Evolutionary conservation across 2,888 invertebrate genomes (phyloP), one percentile per base, ranked within the genome.

Genomic region (Nysson spinosus): DNA sequence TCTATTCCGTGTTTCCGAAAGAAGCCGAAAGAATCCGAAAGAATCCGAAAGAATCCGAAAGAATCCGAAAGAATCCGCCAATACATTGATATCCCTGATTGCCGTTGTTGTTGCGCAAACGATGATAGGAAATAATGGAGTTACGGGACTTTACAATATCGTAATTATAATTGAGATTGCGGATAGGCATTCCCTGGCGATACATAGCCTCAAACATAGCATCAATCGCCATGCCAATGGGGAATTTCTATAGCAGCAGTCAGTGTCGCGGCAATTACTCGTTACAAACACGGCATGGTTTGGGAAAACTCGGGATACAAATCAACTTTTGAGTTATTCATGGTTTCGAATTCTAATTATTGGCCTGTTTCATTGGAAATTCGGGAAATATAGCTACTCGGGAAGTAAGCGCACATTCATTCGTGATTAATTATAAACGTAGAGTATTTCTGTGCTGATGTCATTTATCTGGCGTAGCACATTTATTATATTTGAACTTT

Each of bases 291-390:
- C 44, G 16, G 30, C 7, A 7, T 9, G 34, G 11, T 28, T 37
- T 16, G 17, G 24, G 49, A 63, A 65, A 63, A 55, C 51, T 56
- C 44, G 44, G 44, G 20, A 26, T 24, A 46, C 63, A 65, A 65
- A 65, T 65, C 65, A 65, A 63, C 63, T 56, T 55, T 46, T 22
- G 16, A 6, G 40, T 40, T 40, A 65, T 65, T 56, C 50, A 50
- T 46, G 49, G 40, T n/a, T 30, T 12, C 12, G 14, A 9, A 11
- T 16, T 30, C 22, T 28, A 63, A 51, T 61, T 62, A 62, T 43
- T 28, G 62, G 39, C 49, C 16, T 28, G 24, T n/a, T 16, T 20
- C 34, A 50, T 50, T 63, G 50, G 43, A 35, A 46, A 47, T 63
- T 51, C 51, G 30, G 22, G 46, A 46, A 46, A 42, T 35, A 40